These are phyloP conservation scores for Schrankia costaestrigalis DNA, from an alignment of 2,888 invertebrate genomes.

Conservation along the genomic window DNA sequence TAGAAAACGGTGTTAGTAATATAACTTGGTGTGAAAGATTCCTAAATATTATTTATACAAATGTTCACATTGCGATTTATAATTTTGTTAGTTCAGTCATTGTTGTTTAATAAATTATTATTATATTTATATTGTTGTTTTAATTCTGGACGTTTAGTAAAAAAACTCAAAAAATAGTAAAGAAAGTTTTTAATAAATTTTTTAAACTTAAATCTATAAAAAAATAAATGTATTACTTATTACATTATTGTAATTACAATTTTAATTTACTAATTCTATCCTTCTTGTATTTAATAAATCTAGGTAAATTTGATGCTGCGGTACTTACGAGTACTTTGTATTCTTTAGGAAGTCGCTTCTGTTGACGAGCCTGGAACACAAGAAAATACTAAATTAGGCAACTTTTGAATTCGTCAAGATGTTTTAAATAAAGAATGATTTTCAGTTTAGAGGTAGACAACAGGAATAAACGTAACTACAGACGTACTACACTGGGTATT, in stretches of 20 bases:
- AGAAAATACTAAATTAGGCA: not conserved
- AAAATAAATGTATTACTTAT: conserved; percentile 14
- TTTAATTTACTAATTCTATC: conserved; percentile 59
- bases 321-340: conserved; percentile 86
- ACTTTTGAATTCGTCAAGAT: no score
- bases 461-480: no score
- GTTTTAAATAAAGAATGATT: no score
- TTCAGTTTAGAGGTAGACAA: no score
- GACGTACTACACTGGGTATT: no score
- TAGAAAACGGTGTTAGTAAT: conserved; percentile 8
- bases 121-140: conserved; percentile 29
- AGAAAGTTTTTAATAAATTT: no score
- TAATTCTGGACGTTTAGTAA: no score
- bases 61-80: conserved; percentile 36
- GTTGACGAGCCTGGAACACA: conserved; percentile 81
- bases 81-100: conserved; percentile 44
- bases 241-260: conserved; percentile 18
- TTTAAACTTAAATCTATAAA: conserved; percentile 13
- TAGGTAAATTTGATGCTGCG: conserved; percentile 83
- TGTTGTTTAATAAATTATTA: conserved; percentile 57
- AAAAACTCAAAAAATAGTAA: no score
- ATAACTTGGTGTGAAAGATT: conserved; percentile 39
- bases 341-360: conserved; percentile 83
- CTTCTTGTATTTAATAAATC: conserved; percentile 86
- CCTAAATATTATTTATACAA: conserved; percentile 43